A percentile compares a stretch with the other conserved stretches of the same genome.
Evolutionary conservation across 2,113 vertebrate species (phyloP).

Genomic region (Phocoena phocoena): DNA sequence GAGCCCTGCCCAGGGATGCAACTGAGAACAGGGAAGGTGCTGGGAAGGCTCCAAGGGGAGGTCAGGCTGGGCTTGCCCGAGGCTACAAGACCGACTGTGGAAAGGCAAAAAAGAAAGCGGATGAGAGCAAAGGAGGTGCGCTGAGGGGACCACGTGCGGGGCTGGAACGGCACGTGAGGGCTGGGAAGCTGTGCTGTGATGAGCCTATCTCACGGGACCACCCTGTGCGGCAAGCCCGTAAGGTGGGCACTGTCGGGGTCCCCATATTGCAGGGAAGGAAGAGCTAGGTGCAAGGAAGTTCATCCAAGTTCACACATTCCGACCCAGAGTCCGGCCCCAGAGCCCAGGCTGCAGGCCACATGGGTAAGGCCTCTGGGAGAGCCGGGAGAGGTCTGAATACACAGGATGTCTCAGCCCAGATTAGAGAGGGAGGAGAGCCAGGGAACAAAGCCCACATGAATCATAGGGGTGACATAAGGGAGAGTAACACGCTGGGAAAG

Average conservation of each 20-base stretch:
- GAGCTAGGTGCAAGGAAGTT: neutral
- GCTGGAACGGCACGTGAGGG: rapidly evolving
- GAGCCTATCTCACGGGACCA: neutral
- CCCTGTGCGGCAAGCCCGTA: neutral
- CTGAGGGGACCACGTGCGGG: rapidly evolving
- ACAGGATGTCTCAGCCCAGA: neutral
- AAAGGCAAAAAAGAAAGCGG: neutral
- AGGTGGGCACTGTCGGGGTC: neutral
- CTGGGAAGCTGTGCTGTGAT: neutral
- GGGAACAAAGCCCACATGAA: neutral
- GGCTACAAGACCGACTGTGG: neutral
- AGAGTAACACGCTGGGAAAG: neutral
- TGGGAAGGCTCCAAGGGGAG: neutral
- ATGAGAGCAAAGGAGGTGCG: neutral
- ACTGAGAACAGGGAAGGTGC: neutral
- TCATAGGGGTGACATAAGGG: rapidly evolving
- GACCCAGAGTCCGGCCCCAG: neutral
- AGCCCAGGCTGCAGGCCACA: neutral
- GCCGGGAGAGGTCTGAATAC: neutral
- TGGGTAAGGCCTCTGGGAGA: neutral
- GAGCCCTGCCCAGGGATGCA: neutral
- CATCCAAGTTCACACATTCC: neutral
- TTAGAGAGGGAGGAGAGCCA: neutral
- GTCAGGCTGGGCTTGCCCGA: neutral
- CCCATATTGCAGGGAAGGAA: neutral